phyloP scores from a whole-genome alignment of 2,113 vertebrate species.

The Pteropus alecto region DNA sequence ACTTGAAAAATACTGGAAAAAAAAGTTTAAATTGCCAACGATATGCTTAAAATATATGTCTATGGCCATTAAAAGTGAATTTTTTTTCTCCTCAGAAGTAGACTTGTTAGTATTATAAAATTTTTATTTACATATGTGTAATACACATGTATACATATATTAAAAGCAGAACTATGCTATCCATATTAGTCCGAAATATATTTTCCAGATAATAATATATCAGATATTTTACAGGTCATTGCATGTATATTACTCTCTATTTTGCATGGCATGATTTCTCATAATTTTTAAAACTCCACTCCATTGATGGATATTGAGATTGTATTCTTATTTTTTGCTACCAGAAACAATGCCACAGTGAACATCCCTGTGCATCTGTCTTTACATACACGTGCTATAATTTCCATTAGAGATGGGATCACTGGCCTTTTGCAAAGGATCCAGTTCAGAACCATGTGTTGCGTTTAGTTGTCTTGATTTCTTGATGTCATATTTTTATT shows the following conservation, averaged over 20 bases:
- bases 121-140: neutral
- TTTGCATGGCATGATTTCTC: neutral
- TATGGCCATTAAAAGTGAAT: neutral
- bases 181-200: neutral
- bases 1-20: neutral
- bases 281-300: neutral
- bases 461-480: neutral
- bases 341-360: neutral
- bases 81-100: neutral
- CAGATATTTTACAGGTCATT: neutral
- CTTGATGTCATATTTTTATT: neutral
- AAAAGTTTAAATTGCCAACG: neutral
- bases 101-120: neutral
- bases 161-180: neutral
- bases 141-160: too few relatives aligned
- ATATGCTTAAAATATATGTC: neutral
- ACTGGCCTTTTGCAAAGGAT: neutral
- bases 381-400: neutral
- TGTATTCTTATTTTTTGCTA: neutral
- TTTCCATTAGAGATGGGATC: neutral
- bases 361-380: neutral
- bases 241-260: neutral
- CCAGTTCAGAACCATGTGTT: neutral
- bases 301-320: neutral
- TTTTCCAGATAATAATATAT: neutral